phyloP scores from a whole-genome alignment of 2,797 vertebrate species.

The Ctenopoma kingsleyae region DNA sequence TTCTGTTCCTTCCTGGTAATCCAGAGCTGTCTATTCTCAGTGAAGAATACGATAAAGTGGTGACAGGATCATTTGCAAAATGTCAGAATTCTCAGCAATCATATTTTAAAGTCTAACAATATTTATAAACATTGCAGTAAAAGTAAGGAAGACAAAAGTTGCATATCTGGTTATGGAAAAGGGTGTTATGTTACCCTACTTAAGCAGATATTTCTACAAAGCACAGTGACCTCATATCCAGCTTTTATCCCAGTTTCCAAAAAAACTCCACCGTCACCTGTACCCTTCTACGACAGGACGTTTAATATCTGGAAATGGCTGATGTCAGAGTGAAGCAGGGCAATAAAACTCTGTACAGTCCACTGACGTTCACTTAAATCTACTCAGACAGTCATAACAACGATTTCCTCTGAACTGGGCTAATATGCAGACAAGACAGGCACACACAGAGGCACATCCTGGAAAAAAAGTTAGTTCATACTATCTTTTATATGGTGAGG shows the following conservation, averaged over 20 bases:
- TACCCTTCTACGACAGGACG: neutral
- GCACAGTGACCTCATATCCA: constrained; percentile 4
- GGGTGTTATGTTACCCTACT: neutral
- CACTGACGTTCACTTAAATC: constrained; percentile 3
- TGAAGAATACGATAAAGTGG: neutral
- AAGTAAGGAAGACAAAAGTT: neutral
- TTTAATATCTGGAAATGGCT: constrained; percentile 16
- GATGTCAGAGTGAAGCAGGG: constrained; percentile 15
- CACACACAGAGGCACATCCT: constrained; percentile 1
- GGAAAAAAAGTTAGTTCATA: constrained; percentile 23
- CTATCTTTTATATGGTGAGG: neutral
- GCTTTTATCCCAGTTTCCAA: constrained; percentile 7
- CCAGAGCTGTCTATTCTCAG: neutral
- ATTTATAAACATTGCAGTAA: neutral
- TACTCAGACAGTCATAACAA: neutral
- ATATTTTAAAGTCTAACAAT: neutral
- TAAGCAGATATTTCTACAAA: constrained; percentile 1
- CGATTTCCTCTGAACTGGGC: constrained; percentile 11
- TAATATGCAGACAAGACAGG: neutral
- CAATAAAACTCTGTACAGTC: constrained; percentile 11
- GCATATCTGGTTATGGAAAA: neutral
- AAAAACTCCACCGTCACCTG: constrained; percentile 7
- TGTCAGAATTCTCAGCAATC: neutral
- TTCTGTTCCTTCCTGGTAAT: neutral
- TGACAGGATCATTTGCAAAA: neutral